Evolutionary conservation across 2,113 vertebrate species (phyloP).

Genomic region (Sialia sialis): DNA sequence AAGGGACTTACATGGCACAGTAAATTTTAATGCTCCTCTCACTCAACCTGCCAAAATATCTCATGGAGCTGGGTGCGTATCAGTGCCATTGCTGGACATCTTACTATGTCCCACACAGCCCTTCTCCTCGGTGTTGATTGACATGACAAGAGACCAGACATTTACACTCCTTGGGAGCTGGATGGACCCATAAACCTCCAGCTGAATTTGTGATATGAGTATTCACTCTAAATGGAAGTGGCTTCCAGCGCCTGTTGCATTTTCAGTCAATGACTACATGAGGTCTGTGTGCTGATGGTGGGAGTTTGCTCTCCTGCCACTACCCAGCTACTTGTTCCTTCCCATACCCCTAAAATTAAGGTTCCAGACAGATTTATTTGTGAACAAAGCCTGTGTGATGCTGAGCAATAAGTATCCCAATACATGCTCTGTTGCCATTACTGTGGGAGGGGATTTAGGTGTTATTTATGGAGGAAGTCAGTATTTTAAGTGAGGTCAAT

Average conservation of each 20-base stretch:
- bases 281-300: neutral
- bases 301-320: neutral
- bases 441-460: neutral
- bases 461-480: neutral
- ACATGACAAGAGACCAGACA: neutral
- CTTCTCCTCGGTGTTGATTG: neutral
- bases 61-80: neutral
- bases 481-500: neutral
- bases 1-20: neutral
- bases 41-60: neutral
- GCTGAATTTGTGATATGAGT: neutral
- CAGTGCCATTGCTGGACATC: neutral
- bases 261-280: neutral
- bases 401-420: neutral
- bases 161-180: neutral
- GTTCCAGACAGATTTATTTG: neutral
- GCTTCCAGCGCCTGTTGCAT: neutral
- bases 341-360: neutral
- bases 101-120: neutral
- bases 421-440: rapidly evolving
- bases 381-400: neutral
- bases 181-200: neutral
- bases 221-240: neutral
- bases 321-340: neutral
- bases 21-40: neutral